Evolutionary conservation across 1,140 invertebrate genomes (phyloP).

Genomic region (Magallana gigas): DNA sequence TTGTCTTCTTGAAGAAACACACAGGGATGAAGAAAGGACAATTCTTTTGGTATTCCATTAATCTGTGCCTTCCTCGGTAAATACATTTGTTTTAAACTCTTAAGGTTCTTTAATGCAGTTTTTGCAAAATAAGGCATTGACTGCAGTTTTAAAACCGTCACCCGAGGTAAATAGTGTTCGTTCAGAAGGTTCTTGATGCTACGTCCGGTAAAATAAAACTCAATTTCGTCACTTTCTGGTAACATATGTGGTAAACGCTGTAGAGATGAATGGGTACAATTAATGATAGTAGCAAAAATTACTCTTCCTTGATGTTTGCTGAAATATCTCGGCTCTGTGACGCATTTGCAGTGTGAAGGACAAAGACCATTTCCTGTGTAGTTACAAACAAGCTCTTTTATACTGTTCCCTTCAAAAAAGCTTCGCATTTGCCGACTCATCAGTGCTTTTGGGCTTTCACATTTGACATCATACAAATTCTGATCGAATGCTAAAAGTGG

Average conservation of each 20-base stretch:
- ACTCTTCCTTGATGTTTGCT: not conserved
- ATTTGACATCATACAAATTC: not conserved
- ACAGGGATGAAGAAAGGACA: not conserved
- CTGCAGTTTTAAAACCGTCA: not conserved
- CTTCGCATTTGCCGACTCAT: not conserved
- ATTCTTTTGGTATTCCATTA: not conserved
- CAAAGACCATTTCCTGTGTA: not conserved
- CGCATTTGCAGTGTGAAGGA: not conserved
- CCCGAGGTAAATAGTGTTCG: not conserved
- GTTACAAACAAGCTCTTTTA: not conserved
- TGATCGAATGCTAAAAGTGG: not conserved
- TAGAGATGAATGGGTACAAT: not conserved
- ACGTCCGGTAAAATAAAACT: not conserved
- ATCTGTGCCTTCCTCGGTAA: not conserved
- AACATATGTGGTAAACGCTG: not conserved
- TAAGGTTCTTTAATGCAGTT: not conserved
- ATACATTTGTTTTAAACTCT: not conserved
- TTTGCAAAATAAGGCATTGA: not conserved
- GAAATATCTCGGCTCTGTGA: not conserved
- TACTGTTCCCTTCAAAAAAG: not conserved
- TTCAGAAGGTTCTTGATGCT: not conserved
- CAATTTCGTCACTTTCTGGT: constrained; percentile 3
- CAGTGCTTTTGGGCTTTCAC: not conserved
- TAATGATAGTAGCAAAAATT: not conserved
- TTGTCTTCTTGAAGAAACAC: not conserved